Evolutionary conservation across 1,140 invertebrate genomes (phyloP).

Genomic region (Bombus breviceps): DNA sequence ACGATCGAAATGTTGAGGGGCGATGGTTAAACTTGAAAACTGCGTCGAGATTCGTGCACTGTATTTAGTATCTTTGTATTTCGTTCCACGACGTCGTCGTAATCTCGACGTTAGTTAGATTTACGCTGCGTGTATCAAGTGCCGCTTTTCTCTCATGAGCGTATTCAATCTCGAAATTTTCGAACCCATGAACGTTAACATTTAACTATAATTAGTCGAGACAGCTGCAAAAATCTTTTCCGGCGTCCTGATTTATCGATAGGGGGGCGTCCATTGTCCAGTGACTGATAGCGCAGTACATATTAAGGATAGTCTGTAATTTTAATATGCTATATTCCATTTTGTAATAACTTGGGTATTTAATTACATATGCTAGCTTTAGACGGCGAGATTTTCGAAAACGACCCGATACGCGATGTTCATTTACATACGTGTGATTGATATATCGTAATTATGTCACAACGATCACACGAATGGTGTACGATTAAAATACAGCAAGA

Average conservation of each 20-base stretch:
- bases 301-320: constrained; percentile 63
- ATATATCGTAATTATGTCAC: neutral
- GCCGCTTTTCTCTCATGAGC: neutral
- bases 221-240: neutral
- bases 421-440: neutral
- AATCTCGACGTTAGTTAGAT: neutral
- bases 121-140: neutral
- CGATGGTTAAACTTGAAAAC: neutral
- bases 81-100: neutral
- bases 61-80: neutral
- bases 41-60: neutral
- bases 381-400: constrained; percentile 62
- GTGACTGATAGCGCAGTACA: constrained; percentile 57
- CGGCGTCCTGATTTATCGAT: neutral
- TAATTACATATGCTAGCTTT: constrained; percentile 71
- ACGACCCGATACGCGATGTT: constrained; percentile 24
- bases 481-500: neutral
- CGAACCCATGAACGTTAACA: neutral
- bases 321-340: constrained; percentile 72
- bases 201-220: constrained; percentile 8
- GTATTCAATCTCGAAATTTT: neutral
- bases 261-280: constrained; percentile 42
- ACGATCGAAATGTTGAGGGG: neutral
- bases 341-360: constrained; percentile 71
- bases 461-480: neutral